Base-by-base conservation (phyloP, 2,888 invertebrate genomes). In the Xestia c-nigrum region DNA sequence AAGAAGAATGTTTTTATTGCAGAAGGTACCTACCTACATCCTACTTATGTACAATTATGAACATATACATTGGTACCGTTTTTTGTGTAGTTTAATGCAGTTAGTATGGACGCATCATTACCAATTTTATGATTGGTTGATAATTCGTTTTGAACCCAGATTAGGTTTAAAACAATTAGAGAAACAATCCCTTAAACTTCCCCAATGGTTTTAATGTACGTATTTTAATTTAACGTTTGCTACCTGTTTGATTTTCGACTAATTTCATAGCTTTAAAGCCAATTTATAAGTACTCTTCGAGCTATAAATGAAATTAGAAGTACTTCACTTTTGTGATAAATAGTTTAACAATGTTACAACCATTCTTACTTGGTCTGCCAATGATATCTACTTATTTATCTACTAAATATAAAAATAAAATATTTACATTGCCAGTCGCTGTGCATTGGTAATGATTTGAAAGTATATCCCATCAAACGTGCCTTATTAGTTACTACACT, bases 191-290 rank as follows among this genome's bases (percentile, higher is more conserved):
- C 73, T 61, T 59, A 61, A 76, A 71, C 64, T 69, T 43, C 46
- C 47, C 50, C 55, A 71, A 75, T 61, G 57, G 59, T 52, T 38
- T 14, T 69, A 77, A 63, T 65, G 67, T 73, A 68, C n/a, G n/a
- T n/a, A n/a, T 84, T 76, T 77, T 66, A 84, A 80, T 75, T 73
- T 74, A 80, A 80, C 24, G 21, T 69, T 76, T 78, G n/a, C 50
- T 63, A 40, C 57, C 50, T 65, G 31, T 75, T 68, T n/a, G 59
- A 31, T 9, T 67, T 55, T 50, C 38, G 19, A 50, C 7, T 46
- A 70, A 64, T n/a, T 50, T 21, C 19, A 52, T 21, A 21, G 52
- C 21, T 21, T 21, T 52, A 52, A 7, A 21, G 21, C 21, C 52
- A 52, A 52, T 52, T 52, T 52, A 9, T 52, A 21, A 9, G 9